Base-by-base conservation (phyloP, 2,113 vertebrate species). In the Clarias magur region DNA sequence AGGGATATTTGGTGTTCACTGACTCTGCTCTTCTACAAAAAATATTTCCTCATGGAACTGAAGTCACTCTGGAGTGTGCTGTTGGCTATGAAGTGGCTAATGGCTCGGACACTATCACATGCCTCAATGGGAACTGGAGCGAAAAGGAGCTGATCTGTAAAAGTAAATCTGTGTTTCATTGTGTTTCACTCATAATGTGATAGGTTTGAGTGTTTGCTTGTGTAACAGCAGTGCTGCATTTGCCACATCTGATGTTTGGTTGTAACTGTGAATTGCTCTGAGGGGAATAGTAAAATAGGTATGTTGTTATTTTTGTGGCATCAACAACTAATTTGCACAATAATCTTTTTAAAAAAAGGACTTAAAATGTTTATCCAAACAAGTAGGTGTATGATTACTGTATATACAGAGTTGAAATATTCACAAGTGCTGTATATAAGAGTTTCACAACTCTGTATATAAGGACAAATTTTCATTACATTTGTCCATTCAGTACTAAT, bases 101-200 rank as follows among this genome's bases (percentile, higher is more conserved):
- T 0, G 94, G 94, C 12, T 89, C 91, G 12, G 53, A 9, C 1
- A 21, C 0, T 0, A 88, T 89, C 2, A 90, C 1, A 53, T 95
- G 94, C 80, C 3, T 0, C 0, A 0, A 19, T 34, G 88, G 86
- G 0, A 0, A 16, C 0, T 95, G 94, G 94, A 92, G 76, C 19
- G 0, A 78, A 15, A 76, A 79, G 25, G 82, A 92, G 70, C 85
- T 95, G 15, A 27, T 0, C 16, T 95, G 94, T 85, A 85, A 85
- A 85, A 72, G 68, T 85, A 85, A 85, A 17, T n/a, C 17, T 34
- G 21, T 27, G 4, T 57, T 73, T 57, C 25, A 72, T 34, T 21
- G 0, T 48, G 27, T 42, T 38, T 48, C 10, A 63, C 13, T 63
- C 23, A 7, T 48, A 34, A 25, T 42, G 56, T 0, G 2, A n/a